phyloP scores from a whole-genome alignment of 2,113 vertebrate species.

The Ceyx margarethae region DNA sequence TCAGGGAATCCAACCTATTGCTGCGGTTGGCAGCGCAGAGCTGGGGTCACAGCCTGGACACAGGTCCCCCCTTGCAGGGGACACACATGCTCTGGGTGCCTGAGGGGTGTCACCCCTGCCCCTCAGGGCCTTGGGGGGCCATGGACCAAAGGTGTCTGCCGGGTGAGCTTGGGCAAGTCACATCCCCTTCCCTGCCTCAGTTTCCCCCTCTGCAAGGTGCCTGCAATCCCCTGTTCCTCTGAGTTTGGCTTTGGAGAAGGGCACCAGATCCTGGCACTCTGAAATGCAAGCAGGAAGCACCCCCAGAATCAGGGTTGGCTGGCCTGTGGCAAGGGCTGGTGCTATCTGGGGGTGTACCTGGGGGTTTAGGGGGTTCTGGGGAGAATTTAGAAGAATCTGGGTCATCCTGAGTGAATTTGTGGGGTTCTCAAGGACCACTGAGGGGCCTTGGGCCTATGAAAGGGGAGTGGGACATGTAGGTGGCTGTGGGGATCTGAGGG shows the following conservation, averaged over 20 bases:
- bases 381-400: neutral
- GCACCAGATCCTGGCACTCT: neutral
- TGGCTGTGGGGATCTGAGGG: neutral
- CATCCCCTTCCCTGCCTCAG: neutral
- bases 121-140: neutral
- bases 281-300: neutral
- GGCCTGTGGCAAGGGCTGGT: neutral
- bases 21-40: neutral
- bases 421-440: neutral
- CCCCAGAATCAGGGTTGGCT: neutral
- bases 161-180: neutral
- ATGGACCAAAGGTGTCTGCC: neutral
- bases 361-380: neutral
- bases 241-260: fast-evolving
- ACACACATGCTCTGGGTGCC: fast-evolving
- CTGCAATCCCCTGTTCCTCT: neutral
- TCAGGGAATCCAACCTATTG: neutral
- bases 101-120: too few relatives aligned
- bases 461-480: neutral
- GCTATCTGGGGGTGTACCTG: neutral
- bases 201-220: neutral
- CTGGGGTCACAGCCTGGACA: neutral
- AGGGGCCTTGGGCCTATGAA: neutral
- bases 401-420: neutral
- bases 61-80: fast-evolving